Evolutionary conservation across 2,888 invertebrate species (phyloP).

Genomic region (Melanophora roralis): DNA sequence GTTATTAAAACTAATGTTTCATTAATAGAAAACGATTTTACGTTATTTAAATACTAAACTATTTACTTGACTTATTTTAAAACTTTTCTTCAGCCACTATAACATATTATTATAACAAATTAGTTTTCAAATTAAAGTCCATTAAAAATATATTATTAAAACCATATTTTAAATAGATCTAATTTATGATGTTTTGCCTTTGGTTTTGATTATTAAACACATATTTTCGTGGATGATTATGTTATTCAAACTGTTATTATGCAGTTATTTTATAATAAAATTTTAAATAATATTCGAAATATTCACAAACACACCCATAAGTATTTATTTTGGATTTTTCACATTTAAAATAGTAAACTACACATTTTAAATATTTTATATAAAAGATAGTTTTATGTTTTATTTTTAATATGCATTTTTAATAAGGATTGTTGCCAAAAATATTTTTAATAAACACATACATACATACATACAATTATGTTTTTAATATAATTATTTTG

Average conservation of each 20-base stretch:
- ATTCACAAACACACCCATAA: neutral
- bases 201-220: neutral
- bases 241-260: conserved; percentile 7
- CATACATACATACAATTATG: neutral
- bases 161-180: neutral
- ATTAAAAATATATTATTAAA: too few relatives aligned
- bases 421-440: conserved; percentile 1
- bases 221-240: neutral
- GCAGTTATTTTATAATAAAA: neutral
- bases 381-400: too few relatives aligned
- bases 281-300: conserved; percentile 5
- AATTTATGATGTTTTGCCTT: neutral
- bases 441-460: neutral
- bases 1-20: too few relatives aligned
- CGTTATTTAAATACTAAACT: too few relatives aligned
- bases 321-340: neutral
- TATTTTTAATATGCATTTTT: too few relatives aligned
- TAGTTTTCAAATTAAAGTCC: too few relatives aligned
- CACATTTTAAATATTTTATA: neutral
- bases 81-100: too few relatives aligned
- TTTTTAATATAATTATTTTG: neutral
- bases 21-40: too few relatives aligned
- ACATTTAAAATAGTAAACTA: neutral
- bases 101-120: too few relatives aligned
- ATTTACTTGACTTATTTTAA: too few relatives aligned